These are phyloP conservation scores for Mohoua ochrocephala DNA, from an alignment of 2,113 vertebrate species.

Conservation along the genomic window DNA sequence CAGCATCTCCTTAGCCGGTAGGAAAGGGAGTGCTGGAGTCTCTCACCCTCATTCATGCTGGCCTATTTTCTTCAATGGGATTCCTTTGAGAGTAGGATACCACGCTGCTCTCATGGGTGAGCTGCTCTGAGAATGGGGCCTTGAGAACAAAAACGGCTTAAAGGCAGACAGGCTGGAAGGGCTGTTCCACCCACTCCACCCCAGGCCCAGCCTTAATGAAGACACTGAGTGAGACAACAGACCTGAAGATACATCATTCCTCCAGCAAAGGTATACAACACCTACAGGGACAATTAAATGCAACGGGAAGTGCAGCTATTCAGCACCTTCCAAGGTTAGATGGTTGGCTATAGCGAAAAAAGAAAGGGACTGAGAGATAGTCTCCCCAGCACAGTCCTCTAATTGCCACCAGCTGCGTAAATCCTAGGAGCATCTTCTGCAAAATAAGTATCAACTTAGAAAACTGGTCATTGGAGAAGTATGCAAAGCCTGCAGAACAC, in stretches of 20 bases:
- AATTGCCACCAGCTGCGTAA: constrained; percentile 69
- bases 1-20: not conserved
- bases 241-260: not conserved
- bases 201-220: accelerated
- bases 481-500: constrained; percentile 60
- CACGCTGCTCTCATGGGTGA: not conserved
- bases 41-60: not conserved
- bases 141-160: not conserved
- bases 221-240: not conserved
- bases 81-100: not conserved
- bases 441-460: constrained; percentile 63
- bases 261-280: not conserved
- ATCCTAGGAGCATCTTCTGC: constrained; percentile 65
- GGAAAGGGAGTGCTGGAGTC: not conserved
- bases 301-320: not conserved
- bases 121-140: not conserved
- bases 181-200: not conserved
- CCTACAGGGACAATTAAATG: not conserved
- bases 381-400: constrained; percentile 29
- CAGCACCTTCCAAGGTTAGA: not conserved
- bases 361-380: not conserved
- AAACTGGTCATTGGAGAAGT: constrained; percentile 68
- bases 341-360: not conserved
- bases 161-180: not conserved
- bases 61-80: not conserved